Evolutionary conservation across 1,140 invertebrate species (phyloP).

Genomic region (Drosophila tristis): DNA sequence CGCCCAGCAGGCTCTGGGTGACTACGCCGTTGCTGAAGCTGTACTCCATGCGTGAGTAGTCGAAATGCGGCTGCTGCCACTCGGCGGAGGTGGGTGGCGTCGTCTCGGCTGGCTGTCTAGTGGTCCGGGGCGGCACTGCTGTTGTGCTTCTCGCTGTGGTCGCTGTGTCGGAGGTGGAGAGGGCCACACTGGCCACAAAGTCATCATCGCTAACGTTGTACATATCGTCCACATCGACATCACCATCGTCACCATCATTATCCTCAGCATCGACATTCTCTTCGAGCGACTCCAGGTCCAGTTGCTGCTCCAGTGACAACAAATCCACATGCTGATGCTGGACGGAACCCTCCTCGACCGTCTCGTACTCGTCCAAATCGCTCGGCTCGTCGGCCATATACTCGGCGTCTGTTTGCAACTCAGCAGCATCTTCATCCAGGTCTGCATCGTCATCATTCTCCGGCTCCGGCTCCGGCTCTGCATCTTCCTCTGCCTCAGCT

Average conservation of each 20-base stretch:
- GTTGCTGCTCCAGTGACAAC: constrained; percentile 63
- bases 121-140: not conserved
- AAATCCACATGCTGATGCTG: constrained; percentile 48
- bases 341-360: constrained; percentile 28
- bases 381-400: constrained; percentile 65
- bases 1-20: constrained; percentile 73
- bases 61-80: constrained; percentile 77
- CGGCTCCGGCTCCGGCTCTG: constrained; percentile 20
- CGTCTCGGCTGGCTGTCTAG: not conserved
- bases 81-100: constrained; percentile 37
- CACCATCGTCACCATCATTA: constrained; percentile 40
- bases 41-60: constrained; percentile 83
- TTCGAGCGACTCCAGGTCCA: constrained; percentile 67
- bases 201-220: constrained; percentile 76
- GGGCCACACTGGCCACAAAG: constrained; percentile 69
- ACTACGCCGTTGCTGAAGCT: constrained; percentile 80
- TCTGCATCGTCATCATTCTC: constrained; percentile 50
- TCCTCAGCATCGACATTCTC: constrained; percentile 60
- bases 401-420: constrained; percentile 51
- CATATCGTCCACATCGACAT: constrained; percentile 58
- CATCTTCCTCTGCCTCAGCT: constrained; percentile 25
- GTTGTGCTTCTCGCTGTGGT: constrained; percentile 6
- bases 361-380: constrained; percentile 65
- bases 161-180: constrained; percentile 59
- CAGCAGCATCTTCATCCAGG: constrained; percentile 62